Evolutionary conservation across 1,140 invertebrate species (phyloP), one percentile per base, ranked within the genome.

Genomic region (Ditylenchus dipsaci): DNA sequence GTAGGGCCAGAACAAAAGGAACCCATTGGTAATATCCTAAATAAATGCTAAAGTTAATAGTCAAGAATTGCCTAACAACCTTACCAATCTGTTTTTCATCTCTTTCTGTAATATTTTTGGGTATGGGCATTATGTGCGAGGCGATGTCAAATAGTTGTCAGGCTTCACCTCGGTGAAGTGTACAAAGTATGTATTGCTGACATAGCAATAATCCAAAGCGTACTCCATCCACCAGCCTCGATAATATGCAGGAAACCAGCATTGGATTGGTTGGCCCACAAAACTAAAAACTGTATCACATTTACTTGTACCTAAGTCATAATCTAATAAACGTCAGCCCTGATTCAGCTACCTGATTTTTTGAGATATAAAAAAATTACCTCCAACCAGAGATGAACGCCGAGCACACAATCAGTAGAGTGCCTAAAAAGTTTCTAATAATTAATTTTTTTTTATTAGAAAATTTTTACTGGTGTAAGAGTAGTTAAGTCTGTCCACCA

Each of bases 21-120:
- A 86, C 84, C 85, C 85, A 86, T 74, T 86, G 84, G 75, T 86
- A 86, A 68, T 86, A 86, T 8, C 75, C 75, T 61, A 65, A 63
- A 68, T 13, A 53, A 5, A 17, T 3, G 15, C n/a, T 53, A 19
- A 53, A 7, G 23, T n/a, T 53, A 53, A 7, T 53, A 53, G n/a
- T 8, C 15, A 5, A 53, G n/a, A 53, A 3, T 8, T 53, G 49
- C 15, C 15, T 17, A 53, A 8, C 3, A 53, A 17, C 23, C 30
- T 67, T 33, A 73, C 78, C 80, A 66, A 81, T 76, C 67, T 81
- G 80, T 63, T 79, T 78, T 49, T 80, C 61, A 64, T 82, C 74
- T 56, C 81, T 63, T 38, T 78, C 73, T 8, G 78, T 80, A 23
- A 73, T 57, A 63, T 79, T 82, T 23, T 78, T 77, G 7, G 78